These are phyloP conservation scores for Cotesia congregata DNA, from an alignment of 2,888 invertebrate species.

Conservation along the genomic window DNA sequence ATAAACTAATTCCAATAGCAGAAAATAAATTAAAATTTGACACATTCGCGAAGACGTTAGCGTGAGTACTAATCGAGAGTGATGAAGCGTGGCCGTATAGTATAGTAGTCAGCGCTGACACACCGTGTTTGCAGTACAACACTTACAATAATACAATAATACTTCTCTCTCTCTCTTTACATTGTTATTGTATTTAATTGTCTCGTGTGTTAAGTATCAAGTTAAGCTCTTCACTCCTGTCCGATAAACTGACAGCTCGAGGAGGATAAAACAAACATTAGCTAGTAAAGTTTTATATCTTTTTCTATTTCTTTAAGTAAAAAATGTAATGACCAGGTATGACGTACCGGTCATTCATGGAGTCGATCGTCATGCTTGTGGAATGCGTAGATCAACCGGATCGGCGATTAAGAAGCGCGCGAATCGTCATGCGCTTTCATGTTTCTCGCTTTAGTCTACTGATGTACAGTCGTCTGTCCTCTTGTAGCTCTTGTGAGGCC, in stretches of 20 bases:
- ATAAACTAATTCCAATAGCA: too few relatives aligned
- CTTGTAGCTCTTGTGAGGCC: slow-evolving; percentile 49
- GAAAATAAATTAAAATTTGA: neutral
- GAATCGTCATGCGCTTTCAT: slow-evolving; percentile 25
- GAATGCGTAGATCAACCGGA: slow-evolving; percentile 55
- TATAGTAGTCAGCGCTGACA: slow-evolving; percentile 58
- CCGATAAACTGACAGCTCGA: neutral
- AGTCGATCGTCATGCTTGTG: slow-evolving; percentile 64
- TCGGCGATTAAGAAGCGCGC: slow-evolving; percentile 15
- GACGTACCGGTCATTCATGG: slow-evolving; percentile 67
- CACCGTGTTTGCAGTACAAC: slow-evolving; percentile 54
- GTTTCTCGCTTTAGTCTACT: slow-evolving; percentile 16
- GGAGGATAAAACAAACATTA: neutral
- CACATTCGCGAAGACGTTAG: slow-evolving; percentile 30
- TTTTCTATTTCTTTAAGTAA: slow-evolving; percentile 49
- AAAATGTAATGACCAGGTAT: slow-evolving; percentile 52
- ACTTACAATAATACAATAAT: slow-evolving; percentile 27
- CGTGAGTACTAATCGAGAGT: slow-evolving; percentile 31
- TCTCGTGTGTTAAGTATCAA: neutral
- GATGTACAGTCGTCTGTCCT: slow-evolving; percentile 3
- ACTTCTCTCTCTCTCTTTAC: slow-evolving; percentile 27
- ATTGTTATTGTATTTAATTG: neutral
- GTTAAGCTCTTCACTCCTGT: too few relatives aligned
- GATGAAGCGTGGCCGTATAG: slow-evolving; percentile 45
- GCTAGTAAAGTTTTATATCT: too few relatives aligned